Percentiles rank a stretch among this genome's conserved stretches.
Evolutionary conservation across 1,140 invertebrate genomes (phyloP).

Genomic region (Hormaphis cornu): DNA sequence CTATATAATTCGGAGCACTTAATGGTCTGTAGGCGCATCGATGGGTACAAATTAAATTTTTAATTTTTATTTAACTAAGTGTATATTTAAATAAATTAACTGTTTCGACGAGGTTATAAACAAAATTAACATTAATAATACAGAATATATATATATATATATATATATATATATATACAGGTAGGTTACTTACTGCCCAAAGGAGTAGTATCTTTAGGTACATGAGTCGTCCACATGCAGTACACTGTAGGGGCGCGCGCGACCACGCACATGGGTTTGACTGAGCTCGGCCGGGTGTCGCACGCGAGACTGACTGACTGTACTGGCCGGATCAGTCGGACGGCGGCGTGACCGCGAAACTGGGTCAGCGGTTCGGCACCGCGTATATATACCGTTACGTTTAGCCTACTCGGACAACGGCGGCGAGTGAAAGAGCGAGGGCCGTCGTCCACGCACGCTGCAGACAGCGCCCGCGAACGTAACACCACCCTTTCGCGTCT

Average conservation of each 20-base stretch:
- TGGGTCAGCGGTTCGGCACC: conserved; percentile 20
- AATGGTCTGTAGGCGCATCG: too few species aligned
- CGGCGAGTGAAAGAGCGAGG: neutral
- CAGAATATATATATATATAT: too few species aligned
- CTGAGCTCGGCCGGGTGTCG: conserved; percentile 25
- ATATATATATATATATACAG: neutral
- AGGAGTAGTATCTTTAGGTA: conserved; percentile 31
- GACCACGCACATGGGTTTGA: conserved; percentile 30
- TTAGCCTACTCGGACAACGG: conserved; percentile 24
- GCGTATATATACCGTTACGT: conserved; percentile 23
- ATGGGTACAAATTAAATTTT: too few species aligned
- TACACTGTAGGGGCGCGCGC: conserved; percentile 30
- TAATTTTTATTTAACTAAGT: too few species aligned
- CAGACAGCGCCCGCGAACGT: conserved; percentile 13
- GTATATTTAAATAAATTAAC: too few species aligned
- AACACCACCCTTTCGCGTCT: neutral
- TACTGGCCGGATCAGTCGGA: neutral
- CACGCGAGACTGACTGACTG: conserved; percentile 26
- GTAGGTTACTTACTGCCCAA: conserved; percentile 21
- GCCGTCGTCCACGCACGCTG: neutral
- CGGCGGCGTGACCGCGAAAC: neutral
- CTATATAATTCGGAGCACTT: too few species aligned
- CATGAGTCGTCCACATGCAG: conserved; percentile 32
- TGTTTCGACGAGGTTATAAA: too few species aligned
- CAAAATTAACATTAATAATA: too few species aligned